Evolutionary conservation across 2,797 vertebrate species (phyloP).

Genomic region (Clarias laeviceps): DNA sequence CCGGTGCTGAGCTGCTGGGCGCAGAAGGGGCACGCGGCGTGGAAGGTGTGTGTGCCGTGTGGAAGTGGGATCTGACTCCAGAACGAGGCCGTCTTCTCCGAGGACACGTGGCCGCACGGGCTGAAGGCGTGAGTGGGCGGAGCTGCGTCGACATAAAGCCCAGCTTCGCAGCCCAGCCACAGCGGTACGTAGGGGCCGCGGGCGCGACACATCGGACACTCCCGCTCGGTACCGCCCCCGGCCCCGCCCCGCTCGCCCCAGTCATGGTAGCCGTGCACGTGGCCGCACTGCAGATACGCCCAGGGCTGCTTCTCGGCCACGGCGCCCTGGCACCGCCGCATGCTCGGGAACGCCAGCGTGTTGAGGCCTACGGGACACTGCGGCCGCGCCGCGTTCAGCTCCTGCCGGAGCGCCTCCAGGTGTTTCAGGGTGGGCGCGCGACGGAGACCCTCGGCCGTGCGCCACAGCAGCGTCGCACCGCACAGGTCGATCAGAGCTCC

Average conservation of each 20-base stretch:
- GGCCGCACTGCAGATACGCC: constrained; percentile 96
- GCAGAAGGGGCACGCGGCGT: constrained; percentile 96
- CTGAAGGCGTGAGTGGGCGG: constrained; percentile 94
- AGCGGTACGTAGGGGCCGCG: constrained; percentile 94
- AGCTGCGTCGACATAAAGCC: constrained; percentile 94
- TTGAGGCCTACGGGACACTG: constrained; percentile 99
- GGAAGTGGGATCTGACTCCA: constrained; percentile 98
- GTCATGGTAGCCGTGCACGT: constrained; percentile 96
- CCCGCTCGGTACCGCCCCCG: constrained; percentile 82
- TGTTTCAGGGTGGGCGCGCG: constrained; percentile 96
- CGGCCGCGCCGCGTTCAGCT: constrained; percentile 94
- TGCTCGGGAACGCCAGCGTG: constrained; percentile 97
- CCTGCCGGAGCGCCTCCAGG: constrained; percentile 94
- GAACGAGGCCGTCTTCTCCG: constrained; percentile 93
- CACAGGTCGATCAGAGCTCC: constrained; percentile 96
- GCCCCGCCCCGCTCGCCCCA: constrained; percentile 78
- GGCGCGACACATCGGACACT: constrained; percentile 97
- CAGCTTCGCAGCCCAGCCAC: constrained; percentile 96
- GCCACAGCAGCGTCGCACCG: constrained; percentile 94
- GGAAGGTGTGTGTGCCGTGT: constrained; percentile 97
- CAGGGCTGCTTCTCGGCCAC: constrained; percentile 98
- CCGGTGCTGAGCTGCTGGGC: constrained; percentile 92
- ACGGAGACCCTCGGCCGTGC: constrained; percentile 91
- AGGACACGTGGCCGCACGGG: constrained; percentile 95
- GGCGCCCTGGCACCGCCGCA: constrained; percentile 91